Conservation (phyloP, 2,113 vertebrate genomes). For the Aldabrachelys gigantea region DNA sequence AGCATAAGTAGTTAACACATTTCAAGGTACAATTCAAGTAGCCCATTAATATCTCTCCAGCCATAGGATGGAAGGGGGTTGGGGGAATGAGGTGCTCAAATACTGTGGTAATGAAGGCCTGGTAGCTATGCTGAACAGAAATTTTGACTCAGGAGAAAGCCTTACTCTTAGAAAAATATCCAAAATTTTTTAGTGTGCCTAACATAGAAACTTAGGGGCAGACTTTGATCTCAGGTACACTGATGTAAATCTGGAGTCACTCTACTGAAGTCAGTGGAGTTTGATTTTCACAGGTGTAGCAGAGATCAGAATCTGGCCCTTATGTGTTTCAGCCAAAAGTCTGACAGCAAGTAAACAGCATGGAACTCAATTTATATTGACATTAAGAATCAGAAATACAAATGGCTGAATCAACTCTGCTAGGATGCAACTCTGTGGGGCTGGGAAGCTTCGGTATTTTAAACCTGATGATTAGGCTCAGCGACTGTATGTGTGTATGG, state of each 20-base stretch:
- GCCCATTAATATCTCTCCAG: too few relatives aligned
- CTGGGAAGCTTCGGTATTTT: background rate
- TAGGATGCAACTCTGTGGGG: background rate
- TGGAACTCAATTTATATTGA: slow-evolving; percentile 27
- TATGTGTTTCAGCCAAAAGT: background rate
- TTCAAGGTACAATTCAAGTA: too few relatives aligned
- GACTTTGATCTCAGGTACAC: background rate
- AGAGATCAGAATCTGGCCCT: background rate
- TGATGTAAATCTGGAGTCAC: background rate
- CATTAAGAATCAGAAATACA: slow-evolving; percentile 17
- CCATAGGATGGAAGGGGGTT: too few relatives aligned
- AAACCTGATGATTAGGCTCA: background rate
- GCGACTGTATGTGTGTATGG: background rate
- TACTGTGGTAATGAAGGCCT: background rate
- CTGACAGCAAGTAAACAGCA: background rate
- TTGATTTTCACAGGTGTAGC: background rate
- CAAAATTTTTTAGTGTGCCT: background rate
- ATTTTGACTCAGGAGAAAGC: background rate
- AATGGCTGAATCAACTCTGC: background rate
- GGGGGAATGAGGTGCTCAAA: background rate
- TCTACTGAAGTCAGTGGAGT: background rate
- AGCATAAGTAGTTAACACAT: too few relatives aligned
- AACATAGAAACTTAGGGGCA: background rate
- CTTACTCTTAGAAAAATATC: background rate
- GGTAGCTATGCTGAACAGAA: background rate